Percentiles rank a stretch among this genome's conserved stretches.
These are phyloP conservation scores for Oscheius sp. DNA, from an alignment of 1,140 invertebrate genomes.

Conservation along the genomic window DNA sequence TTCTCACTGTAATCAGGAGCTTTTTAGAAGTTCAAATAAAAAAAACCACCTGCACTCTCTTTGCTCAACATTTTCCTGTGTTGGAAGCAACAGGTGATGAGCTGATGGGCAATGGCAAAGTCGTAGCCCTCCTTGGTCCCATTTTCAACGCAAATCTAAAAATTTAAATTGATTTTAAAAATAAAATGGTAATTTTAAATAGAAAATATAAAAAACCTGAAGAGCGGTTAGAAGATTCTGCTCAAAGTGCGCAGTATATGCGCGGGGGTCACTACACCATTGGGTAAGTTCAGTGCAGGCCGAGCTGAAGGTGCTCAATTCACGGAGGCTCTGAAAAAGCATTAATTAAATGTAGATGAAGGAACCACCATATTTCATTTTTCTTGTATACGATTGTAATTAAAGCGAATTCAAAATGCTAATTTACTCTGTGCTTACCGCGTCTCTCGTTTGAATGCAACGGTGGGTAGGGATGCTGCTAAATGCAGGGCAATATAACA, in stretches of 20 bases:
- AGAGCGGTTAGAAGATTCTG: constrained; percentile 20
- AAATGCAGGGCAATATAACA: too few relatives aligned
- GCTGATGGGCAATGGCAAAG: constrained; percentile 19
- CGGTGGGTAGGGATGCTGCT: too few relatives aligned
- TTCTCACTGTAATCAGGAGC: constrained; percentile 8
- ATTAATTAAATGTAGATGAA: too few relatives aligned
- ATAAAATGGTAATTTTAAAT: not conserved
- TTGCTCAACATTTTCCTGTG: constrained; percentile 27
- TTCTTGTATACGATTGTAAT: not conserved
- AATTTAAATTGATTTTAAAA: not conserved
- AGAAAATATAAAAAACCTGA: not conserved
- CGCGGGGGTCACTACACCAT: constrained; percentile 29
- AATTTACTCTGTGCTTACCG: too few relatives aligned
- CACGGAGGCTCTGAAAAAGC: constrained; percentile 22
- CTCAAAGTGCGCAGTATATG: constrained; percentile 23
- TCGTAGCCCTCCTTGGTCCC: constrained; percentile 28
- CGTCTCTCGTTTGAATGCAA: too few relatives aligned
- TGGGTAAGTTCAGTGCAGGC: constrained; percentile 27
- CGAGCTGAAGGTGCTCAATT: not conserved
- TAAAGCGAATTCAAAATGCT: not conserved
- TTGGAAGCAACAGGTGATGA: constrained; percentile 20
- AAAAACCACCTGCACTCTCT: constrained; percentile 1
- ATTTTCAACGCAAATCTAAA: constrained; percentile 20
- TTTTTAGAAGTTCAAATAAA: too few relatives aligned
- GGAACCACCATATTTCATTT: too few relatives aligned